phyloP scores from a whole-genome alignment of 2,888 invertebrate species.

The Pimpla rufipes region DNA sequence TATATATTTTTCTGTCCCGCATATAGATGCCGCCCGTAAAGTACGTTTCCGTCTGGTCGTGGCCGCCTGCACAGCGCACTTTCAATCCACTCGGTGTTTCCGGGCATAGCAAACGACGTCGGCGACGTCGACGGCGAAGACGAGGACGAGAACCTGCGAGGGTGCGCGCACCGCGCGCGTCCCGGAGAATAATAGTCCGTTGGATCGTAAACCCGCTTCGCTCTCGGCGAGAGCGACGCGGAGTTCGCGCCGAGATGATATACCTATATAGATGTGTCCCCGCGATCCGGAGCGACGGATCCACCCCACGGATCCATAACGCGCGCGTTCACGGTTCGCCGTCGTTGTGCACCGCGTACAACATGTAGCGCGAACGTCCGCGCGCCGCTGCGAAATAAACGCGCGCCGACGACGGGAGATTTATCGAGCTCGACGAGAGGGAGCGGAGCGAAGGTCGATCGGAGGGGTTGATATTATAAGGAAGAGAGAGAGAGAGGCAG shows the following conservation, averaged over 20 bases:
- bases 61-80: constrained; percentile 36
- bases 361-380: constrained; percentile 31
- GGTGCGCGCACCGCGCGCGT: constrained; percentile 56
- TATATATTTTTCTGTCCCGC: constrained; percentile 11
- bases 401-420: constrained; percentile 65
- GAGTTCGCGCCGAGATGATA: constrained; percentile 38
- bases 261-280: constrained; percentile 42
- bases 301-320: constrained; percentile 68
- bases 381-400: constrained; percentile 58
- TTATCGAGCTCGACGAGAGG: constrained; percentile 69
- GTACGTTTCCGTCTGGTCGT: constrained; percentile 19
- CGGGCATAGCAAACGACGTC: constrained; percentile 53
- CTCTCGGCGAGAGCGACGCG: constrained; percentile 37
- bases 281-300: constrained; percentile 60
- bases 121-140: constrained; percentile 55
- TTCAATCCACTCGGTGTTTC: constrained; percentile 52
- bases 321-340: constrained; percentile 54
- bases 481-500: constrained; percentile 11
- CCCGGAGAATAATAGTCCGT: constrained; percentile 68
- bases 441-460: constrained; percentile 39
- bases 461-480: constrained; percentile 55
- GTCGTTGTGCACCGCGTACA: constrained; percentile 24
- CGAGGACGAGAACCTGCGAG: constrained; percentile 52
- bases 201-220: constrained; percentile 64
- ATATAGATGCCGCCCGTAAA: constrained; percentile 44